phyloP scores from a whole-genome alignment of 2,888 invertebrate genomes.

The Tridacna gigas region DNA sequence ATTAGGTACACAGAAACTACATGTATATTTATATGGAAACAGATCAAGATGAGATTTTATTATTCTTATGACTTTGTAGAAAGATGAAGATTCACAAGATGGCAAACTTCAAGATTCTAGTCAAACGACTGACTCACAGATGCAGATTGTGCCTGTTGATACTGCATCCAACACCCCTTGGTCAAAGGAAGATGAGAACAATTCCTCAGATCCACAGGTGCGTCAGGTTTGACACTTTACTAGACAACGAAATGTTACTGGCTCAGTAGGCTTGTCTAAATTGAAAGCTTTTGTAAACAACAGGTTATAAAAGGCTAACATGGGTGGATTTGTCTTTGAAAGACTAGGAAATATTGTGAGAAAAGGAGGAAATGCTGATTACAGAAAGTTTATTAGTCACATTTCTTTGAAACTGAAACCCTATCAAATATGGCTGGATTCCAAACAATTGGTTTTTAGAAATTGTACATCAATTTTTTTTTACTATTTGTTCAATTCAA shows the following conservation, averaged over 20 bases:
- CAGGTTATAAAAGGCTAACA: neutral
- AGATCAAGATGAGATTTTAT: neutral
- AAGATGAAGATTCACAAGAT: conserved; percentile 15
- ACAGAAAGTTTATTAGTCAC: too few species aligned
- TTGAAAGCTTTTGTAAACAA: neutral
- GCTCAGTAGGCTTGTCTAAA: neutral
- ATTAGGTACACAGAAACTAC: too few species aligned
- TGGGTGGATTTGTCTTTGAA: too few species aligned
- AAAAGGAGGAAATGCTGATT: too few species aligned
- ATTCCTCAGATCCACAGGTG: conserved; percentile 68
- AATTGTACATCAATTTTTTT: too few species aligned
- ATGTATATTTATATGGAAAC: too few species aligned
- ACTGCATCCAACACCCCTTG: conserved; percentile 42
- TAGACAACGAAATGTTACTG: neutral
- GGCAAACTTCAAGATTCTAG: conserved; percentile 14
- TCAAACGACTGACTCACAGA: conserved; percentile 24
- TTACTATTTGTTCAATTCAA: too few species aligned
- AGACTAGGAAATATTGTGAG: too few species aligned
- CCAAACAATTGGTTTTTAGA: too few species aligned
- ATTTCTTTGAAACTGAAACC: too few species aligned
- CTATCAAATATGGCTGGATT: too few species aligned
- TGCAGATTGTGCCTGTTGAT: conserved; percentile 44
- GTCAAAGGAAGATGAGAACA: conserved; percentile 65
- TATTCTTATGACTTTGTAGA: neutral
- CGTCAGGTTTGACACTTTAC: neutral